A percentile compares a stretch with the other conserved stretches of the same genome.
These are phyloP conservation scores for Erpobdella octoculata DNA, from an alignment of 2,888 invertebrate species.

Conservation along the genomic window DNA sequence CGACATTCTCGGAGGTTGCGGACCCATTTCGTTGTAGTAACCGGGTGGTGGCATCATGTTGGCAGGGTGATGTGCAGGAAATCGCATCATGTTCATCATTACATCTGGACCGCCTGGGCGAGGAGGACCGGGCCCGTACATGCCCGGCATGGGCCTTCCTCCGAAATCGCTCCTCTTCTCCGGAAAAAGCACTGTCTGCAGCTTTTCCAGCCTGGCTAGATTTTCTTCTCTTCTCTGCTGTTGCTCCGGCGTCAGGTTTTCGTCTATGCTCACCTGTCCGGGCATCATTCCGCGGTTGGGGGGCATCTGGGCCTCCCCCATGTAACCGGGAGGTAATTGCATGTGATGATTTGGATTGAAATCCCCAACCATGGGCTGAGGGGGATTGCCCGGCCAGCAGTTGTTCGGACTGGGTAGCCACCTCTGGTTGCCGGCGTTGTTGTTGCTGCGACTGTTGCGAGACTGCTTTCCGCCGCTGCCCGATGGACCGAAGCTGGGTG, in stretches of 20 bases:
- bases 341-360: conserved; percentile 21
- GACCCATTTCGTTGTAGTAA: conserved; percentile 18
- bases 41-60: conserved; percentile 39
- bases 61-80: conserved; percentile 38
- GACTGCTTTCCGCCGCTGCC: conserved; percentile 27
- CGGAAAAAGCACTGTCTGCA: conserved; percentile 84
- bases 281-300: conserved; percentile 3
- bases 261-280: conserved; percentile 52
- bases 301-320: conserved; percentile 22
- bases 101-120: conserved; percentile 25
- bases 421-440: conserved; percentile 20
- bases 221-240: conserved; percentile 86
- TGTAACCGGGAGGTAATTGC: conserved; percentile 30
- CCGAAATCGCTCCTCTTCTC: conserved; percentile 54
- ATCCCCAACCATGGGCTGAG: conserved; percentile 18
- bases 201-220: conserved; percentile 78
- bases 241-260: conserved; percentile 90
- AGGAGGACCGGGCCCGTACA: conserved; percentile 18
- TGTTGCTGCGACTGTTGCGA: conserved; percentile 25
- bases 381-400: conserved; percentile 12
- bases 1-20: conserved; percentile 32
- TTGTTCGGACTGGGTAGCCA: conserved; percentile 30
- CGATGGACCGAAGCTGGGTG: conserved; percentile 33
- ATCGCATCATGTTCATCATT: conserved; percentile 39
- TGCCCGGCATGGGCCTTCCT: conserved; percentile 20